phyloP scores from a whole-genome alignment of 2,113 vertebrate genomes.

The Podiceps cristatus region DNA sequence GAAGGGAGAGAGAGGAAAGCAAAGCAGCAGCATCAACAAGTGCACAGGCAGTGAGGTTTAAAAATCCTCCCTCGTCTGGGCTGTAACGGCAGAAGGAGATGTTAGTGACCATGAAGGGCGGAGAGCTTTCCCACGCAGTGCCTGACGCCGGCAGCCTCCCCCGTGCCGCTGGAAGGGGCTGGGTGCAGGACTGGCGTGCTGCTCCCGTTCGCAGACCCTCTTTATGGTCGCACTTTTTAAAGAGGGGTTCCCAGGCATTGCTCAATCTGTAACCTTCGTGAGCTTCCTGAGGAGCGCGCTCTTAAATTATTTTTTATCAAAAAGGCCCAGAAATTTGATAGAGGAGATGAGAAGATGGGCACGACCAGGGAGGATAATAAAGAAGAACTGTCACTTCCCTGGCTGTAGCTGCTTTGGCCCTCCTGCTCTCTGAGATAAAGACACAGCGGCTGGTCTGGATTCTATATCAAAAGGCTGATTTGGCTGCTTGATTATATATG shows the following conservation, averaged over 20 bases:
- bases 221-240: not conserved
- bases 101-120: not conserved
- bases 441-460: conserved; percentile 46
- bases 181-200: not conserved
- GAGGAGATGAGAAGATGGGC: conserved; percentile 70
- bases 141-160: not conserved
- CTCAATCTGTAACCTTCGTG: conserved; percentile 20
- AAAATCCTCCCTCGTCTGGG: not conserved
- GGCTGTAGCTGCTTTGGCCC: conserved; percentile 65
- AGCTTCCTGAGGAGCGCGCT: not conserved
- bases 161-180: not conserved
- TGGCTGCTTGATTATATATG: conserved; percentile 70
- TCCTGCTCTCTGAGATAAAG: conserved; percentile 77
- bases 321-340: conserved; percentile 73
- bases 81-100: not conserved
- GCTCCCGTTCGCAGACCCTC: rapidly evolving
- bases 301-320: conserved; percentile 74
- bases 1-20: not conserved
- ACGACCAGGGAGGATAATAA: conserved; percentile 53
- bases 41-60: not conserved
- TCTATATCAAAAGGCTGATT: conserved; percentile 72
- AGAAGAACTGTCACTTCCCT: conserved; percentile 72
- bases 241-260: conserved; percentile 24
- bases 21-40: not conserved
- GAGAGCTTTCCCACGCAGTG: not conserved